Percentiles rank a stretch among this genome's conserved stretches.
phyloP scores from a whole-genome alignment of 2,113 vertebrate genomes.

The Mirza zaza region DNA sequence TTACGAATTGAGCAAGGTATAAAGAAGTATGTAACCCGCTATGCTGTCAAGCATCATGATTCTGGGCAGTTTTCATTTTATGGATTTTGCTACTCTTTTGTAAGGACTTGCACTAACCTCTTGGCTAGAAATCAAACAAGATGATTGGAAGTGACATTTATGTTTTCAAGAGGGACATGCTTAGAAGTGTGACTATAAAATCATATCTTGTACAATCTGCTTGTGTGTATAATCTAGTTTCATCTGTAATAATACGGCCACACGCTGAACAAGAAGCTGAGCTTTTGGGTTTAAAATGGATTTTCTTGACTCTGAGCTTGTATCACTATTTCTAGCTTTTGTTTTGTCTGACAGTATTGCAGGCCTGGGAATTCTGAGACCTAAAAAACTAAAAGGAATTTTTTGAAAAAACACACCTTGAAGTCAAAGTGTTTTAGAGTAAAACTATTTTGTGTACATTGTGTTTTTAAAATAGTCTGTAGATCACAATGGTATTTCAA shows the following conservation, averaged over 20 bases:
- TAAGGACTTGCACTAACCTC: constrained; percentile 1
- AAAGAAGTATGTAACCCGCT: not conserved
- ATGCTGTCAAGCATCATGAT: not conserved
- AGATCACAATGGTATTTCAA: constrained; percentile 75
- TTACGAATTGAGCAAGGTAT: constrained; percentile 40
- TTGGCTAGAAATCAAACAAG: not conserved
- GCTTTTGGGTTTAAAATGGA: constrained; percentile 23
- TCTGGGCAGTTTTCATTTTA: not conserved
- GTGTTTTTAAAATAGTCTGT: constrained; percentile 66
- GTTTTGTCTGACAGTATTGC: constrained; percentile 16
- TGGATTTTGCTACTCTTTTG: constrained; percentile 43
- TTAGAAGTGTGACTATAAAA: constrained; percentile 44
- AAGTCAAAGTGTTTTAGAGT: constrained; percentile 67
- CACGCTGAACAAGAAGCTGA: not conserved
- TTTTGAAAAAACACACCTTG: constrained; percentile 45
- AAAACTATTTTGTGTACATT: constrained; percentile 79
- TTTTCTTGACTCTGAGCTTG: not conserved
- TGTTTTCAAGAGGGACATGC: constrained; percentile 25
- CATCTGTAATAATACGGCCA: constrained; percentile 56
- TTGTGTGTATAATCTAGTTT: constrained; percentile 75
- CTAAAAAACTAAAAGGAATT: constrained; percentile 49
- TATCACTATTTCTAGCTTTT: constrained; percentile 6
- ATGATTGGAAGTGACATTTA: not conserved
- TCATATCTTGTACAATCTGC: not conserved
- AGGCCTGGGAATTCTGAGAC: constrained; percentile 41